Evolutionary conservation across 2,888 invertebrate genomes (phyloP), one percentile per base, ranked within the genome.

Genomic region (Sussaba pulchella): DNA sequence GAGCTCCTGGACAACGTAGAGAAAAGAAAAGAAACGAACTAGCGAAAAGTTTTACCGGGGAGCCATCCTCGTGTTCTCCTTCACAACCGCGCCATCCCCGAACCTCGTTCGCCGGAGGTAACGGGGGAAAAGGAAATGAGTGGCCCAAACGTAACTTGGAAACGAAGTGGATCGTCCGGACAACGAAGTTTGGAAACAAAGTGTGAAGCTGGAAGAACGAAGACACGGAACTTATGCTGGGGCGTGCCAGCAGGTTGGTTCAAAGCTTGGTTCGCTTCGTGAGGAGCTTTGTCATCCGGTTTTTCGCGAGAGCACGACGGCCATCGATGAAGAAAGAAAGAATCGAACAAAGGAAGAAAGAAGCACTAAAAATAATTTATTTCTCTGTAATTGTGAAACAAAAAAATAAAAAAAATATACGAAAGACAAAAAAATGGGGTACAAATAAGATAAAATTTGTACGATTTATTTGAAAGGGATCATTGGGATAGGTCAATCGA

Each of bases 91-190:
- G 52, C 45, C 78, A 52, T 59, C 66, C 52, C 59, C 69, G 52
- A 70, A 47, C 45, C 50, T 47, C 66, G 14, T 43, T 47, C 63
- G 71, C 31, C 76, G 57, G 52, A 47, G 52, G 52, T 78, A 81
- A 78, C 74, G 61, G 73, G 52, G 52, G n/a, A n/a, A n/a, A 78
- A 74, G 74, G 71, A 70, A 81, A 78, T 81, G 74, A 77, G 81
- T 73, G 67, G 50, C 70, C 70, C 70, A 66, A 78, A 81, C 81
- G 78, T 78, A 74, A 81, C 70, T 78, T 78, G 74, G 64, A 74
- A 77, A 81, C 81, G 70, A 78, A 81, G 74, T 78, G 81, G 70
- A 78, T 71, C 74, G 81, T 74, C 71, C 59, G 61, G 64, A 64
- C 64, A 77, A 69, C 43, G 57, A 81, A 81, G 81, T 81, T 77